Conservation (phyloP, 2,113 vertebrate genomes). For the Thryonomys swinderianus region DNA sequence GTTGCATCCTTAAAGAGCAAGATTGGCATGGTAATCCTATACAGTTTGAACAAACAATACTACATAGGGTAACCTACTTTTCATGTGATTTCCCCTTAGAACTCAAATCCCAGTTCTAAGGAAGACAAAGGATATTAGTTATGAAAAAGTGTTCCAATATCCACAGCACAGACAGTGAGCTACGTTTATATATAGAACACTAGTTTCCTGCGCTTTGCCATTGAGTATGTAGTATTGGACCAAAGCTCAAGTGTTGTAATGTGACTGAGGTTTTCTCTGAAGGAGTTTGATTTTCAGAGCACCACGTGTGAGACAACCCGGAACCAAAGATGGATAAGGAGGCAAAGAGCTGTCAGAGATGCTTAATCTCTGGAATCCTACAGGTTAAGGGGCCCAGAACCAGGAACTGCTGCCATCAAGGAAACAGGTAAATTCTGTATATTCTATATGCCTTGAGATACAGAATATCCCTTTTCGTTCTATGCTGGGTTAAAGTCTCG, state of each 20-base stretch:
- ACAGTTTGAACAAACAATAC: slow-evolving; percentile 35
- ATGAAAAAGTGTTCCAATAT: slow-evolving; percentile 57
- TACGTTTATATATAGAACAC: slow-evolving; percentile 10
- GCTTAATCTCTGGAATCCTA: slow-evolving; percentile 65
- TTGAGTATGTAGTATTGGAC: slow-evolving; percentile 57
- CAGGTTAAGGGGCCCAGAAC: slow-evolving; percentile 53
- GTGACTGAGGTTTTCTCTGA: slow-evolving; percentile 61
- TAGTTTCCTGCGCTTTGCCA: slow-evolving; percentile 12
- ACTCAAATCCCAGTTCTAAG: slow-evolving; percentile 80
- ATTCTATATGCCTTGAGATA: slow-evolving; percentile 4
- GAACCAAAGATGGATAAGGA: slow-evolving; percentile 53
- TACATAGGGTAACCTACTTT: slow-evolving; percentile 85
- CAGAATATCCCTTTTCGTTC: slow-evolving; percentile 12
- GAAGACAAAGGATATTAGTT: slow-evolving; percentile 74
- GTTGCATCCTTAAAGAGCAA: slow-evolving; percentile 51
- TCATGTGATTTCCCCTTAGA: slow-evolving; percentile 85
- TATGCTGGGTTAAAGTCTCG: background rate
- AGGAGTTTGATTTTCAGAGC: slow-evolving; percentile 45
- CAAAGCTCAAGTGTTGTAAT: slow-evolving; percentile 64
- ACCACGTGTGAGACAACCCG: slow-evolving; percentile 48
- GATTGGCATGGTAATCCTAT: slow-evolving; percentile 67
- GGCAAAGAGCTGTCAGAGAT: slow-evolving; percentile 45
- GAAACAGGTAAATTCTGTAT: slow-evolving; percentile 67
- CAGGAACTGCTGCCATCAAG: background rate
- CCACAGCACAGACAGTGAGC: slow-evolving; percentile 54